Conservation (phyloP, 2,113 vertebrate species). For the Naja naja region DNA sequence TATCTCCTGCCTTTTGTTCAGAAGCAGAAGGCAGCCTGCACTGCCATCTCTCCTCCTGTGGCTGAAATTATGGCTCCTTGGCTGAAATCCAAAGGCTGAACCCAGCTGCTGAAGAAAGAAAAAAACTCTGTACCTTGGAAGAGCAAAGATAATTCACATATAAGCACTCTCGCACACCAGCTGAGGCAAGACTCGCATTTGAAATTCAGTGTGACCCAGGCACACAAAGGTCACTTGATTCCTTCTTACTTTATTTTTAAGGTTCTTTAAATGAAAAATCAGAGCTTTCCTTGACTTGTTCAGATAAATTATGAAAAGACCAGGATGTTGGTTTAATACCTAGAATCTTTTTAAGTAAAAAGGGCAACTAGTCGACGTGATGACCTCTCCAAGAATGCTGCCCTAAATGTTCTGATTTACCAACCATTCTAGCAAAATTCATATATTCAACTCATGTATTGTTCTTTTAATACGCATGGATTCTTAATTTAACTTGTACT, state of each 20-base stretch:
- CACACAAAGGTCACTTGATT: not conserved
- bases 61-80: not conserved
- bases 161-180: not conserved
- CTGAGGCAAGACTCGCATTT: not conserved
- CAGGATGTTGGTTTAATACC: not conserved
- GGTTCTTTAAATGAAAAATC: conserved; percentile 8
- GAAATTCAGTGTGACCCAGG: not conserved
- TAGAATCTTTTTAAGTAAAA: conserved; percentile 27
- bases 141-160: not conserved
- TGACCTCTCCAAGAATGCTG: conserved; percentile 31
- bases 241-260: not conserved
- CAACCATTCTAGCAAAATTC: conserved; percentile 11
- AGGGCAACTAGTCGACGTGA: conserved; percentile 19
- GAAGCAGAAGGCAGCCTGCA: not conserved
- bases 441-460: conserved; percentile 19
- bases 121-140: not conserved
- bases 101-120: not conserved
- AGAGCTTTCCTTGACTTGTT: not conserved
- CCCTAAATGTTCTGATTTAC: conserved; percentile 36
- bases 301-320: conserved; percentile 27
- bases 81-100: not conserved
- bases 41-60: not conserved
- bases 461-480: not conserved
- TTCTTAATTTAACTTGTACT: not conserved
- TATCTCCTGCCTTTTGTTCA: not conserved